These are phyloP conservation scores for Lepidurus apus DNA, from an alignment of 1,140 invertebrate species.

Conservation along the genomic window DNA sequence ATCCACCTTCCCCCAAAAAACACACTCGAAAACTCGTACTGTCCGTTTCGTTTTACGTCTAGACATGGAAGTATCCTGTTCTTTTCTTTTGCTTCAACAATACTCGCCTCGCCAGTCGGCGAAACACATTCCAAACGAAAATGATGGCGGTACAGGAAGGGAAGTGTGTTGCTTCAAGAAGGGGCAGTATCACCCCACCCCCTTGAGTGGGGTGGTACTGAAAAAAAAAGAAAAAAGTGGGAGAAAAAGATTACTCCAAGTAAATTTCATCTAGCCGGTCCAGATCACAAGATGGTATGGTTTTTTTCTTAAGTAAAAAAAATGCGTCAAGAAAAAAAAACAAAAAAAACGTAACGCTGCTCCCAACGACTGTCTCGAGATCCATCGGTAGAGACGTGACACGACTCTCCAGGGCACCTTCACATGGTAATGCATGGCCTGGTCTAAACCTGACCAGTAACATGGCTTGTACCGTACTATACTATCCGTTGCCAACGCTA, in stretches of 20 bases:
- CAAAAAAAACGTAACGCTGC: not conserved
- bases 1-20: not conserved
- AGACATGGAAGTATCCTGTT: not conserved
- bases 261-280: not conserved
- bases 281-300: not conserved
- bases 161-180: conserved; percentile 6
- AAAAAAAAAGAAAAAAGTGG: no score
- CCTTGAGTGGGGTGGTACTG: no score
- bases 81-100: not conserved
- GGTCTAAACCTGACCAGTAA: conserved; percentile 3
- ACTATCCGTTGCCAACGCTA: no score
- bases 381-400: conserved; percentile 20
- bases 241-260: not conserved
- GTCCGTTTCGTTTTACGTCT: not conserved
- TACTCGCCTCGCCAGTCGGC: not conserved
- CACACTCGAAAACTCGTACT: not conserved
- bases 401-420: conserved; percentile 2
- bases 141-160: not conserved
- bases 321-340: not conserved
- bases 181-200: not conserved
- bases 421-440: conserved; percentile 1
- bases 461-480: not conserved
- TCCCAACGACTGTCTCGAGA: conserved; percentile 13
- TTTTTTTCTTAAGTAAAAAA: not conserved
- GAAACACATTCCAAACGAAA: not conserved